Evolutionary conservation across 2,888 invertebrate genomes (phyloP).

Genomic region (Crepidodera aurea): DNA sequence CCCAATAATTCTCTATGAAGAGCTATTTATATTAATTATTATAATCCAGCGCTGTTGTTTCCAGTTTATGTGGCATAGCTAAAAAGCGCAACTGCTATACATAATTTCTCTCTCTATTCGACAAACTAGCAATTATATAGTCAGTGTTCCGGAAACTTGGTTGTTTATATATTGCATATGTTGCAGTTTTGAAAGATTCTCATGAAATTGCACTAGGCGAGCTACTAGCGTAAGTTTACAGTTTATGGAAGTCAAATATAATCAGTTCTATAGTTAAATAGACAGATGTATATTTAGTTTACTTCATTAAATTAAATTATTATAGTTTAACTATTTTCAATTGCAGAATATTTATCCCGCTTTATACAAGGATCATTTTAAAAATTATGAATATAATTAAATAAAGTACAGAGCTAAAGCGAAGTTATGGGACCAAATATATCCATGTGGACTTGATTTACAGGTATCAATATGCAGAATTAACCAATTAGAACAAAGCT

Average conservation of each 20-base stretch:
- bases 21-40: conserved; percentile 29
- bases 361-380: too few species aligned
- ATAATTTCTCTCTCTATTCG: conserved; percentile 20
- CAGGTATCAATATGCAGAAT: too few species aligned
- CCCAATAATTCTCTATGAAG: conserved; percentile 2
- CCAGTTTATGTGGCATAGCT: conserved; percentile 30
- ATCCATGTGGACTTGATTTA: too few species aligned
- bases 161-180: conserved; percentile 31
- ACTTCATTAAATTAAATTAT: too few species aligned
- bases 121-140: conserved; percentile 28
- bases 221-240: conserved; percentile 22
- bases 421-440: too few species aligned
- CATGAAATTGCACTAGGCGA: conserved; percentile 24
- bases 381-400: too few species aligned
- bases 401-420: too few species aligned
- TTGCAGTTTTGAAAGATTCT: conserved; percentile 32
- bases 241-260: conserved; percentile 23
- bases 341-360: too few species aligned
- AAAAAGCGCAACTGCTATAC: conserved; percentile 24
- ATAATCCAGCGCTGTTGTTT: conserved; percentile 25
- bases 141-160: conserved; percentile 29
- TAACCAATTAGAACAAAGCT: too few species aligned
- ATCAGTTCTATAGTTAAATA: conserved; percentile 18
- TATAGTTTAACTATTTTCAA: too few species aligned
- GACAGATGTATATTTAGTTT: neutral